Conservation (phyloP, 1,140 invertebrate genomes). For the Campoletis sonorensis region DNA sequence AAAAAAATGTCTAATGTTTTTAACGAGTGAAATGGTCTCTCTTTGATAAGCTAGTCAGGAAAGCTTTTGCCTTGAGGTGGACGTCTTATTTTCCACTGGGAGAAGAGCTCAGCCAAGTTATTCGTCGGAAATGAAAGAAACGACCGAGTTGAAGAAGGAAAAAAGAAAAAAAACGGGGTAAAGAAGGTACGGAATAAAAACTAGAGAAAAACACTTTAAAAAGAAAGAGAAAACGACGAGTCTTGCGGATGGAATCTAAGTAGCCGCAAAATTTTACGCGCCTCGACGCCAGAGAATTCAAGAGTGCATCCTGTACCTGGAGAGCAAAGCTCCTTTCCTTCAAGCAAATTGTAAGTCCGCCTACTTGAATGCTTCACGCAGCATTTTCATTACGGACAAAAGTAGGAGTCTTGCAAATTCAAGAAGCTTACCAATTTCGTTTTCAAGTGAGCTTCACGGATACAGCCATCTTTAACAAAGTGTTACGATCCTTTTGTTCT, state of each 20-base stretch:
- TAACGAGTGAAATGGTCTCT: neutral
- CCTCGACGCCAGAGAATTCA: conserved; percentile 39
- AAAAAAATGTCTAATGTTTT: conserved; percentile 27
- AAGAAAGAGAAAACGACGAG: conserved; percentile 15
- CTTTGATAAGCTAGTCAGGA: conserved; percentile 10
- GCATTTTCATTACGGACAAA: conserved; percentile 62
- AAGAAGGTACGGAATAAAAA: neutral
- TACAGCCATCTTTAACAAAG: conserved; percentile 6
- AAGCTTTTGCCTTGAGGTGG: conserved; percentile 2
- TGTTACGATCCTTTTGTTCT: neutral
- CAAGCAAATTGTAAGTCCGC: conserved; percentile 67
- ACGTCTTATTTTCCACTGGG: conserved; percentile 10
- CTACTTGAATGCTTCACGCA: conserved; percentile 58
- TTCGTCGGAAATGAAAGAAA: neutral
- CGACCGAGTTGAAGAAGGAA: neutral
- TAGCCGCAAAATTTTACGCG: conserved; percentile 60
- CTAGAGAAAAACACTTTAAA: neutral
- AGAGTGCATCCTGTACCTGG: conserved; percentile 3
- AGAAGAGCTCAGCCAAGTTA: conserved; percentile 8
- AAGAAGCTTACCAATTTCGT: conserved; percentile 65
- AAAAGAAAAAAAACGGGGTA: neutral
- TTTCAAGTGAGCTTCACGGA: conserved; percentile 27
- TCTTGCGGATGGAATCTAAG: conserved; percentile 32
- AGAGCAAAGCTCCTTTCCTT: conserved; percentile 62
- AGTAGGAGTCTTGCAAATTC: conserved; percentile 54